Percentiles rank a stretch among this genome's conserved stretches.
phyloP scores from a whole-genome alignment of 2,797 vertebrate genomes.

The Podarcis siculus region DNA sequence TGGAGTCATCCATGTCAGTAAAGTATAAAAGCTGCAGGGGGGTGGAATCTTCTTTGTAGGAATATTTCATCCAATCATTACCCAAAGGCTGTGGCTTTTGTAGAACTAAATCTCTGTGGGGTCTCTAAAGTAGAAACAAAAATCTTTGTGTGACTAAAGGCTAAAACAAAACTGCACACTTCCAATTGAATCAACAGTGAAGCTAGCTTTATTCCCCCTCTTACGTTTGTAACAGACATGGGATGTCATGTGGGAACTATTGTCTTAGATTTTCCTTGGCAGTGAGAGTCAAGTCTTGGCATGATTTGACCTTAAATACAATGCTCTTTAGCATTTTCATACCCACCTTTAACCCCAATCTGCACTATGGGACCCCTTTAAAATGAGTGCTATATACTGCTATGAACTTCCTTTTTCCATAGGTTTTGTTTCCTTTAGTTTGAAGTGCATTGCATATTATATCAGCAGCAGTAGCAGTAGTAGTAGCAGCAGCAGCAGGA shows the following conservation, averaged over 20 bases:
- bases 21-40: background rate
- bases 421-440: background rate
- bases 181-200: background rate
- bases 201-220: background rate
- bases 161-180: background rate
- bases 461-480: background rate
- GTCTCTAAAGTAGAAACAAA: background rate
- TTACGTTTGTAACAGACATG: background rate
- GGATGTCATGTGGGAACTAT: background rate
- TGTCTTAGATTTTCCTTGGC: background rate
- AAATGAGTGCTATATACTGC: background rate
- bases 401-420: background rate
- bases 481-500: too few species aligned
- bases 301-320: background rate
- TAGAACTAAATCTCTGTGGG: background rate
- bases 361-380: background rate
- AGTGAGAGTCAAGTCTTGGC: background rate
- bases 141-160: background rate
- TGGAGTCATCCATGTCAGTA: constrained; percentile 3
- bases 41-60: background rate
- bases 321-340: background rate
- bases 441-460: background rate
- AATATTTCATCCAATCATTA: constrained; percentile 16
- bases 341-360: background rate
- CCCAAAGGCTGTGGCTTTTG: constrained; percentile 4